Base-by-base conservation (phyloP, 2,113 vertebrate species). In the Rhizomys pruinosus region DNA sequence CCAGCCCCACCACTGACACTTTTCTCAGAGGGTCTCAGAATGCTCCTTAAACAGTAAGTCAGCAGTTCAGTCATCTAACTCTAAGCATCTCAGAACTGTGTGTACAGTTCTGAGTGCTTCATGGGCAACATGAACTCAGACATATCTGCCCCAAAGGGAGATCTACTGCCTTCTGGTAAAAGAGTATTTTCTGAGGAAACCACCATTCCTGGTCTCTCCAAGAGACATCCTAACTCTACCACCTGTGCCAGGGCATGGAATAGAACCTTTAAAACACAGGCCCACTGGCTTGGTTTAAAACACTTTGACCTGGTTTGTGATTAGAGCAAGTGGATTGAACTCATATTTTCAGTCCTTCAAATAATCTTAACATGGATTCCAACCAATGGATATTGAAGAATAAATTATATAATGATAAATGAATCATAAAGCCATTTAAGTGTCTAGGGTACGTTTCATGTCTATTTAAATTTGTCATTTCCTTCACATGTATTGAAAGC, bases 291-390 rank as follows among this genome's bases (percentile, higher is more conserved):
- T 34, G 27, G 22, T 74, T n/a, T n/a, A n/a, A n/a, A n/a, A 5
- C 0, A 25, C 66, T 84, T 17, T 89, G 17, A 44, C 39, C 69
- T 92, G 72, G 61, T 22, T 78, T 78, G 34, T 8, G 42, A 87
- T 25, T 37, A 7, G 11, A 55, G 17, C 15, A 29, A 44, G 66
- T 39, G 61, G 10, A 52, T 88, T 76, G 71, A 95, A 59, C 7
- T 84, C 27, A 57, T 20, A 32, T 80, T 93, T 61, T 44, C 34
- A 74, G 2, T 87, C 44, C 68, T 89, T 69, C 59, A 94, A 92
- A 87, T 39, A 27, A 7, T 8, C 12, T 10, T 16, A 34, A 22
- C 34, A 64, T 44, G 39, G 68, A 72, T 59, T 12, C 15, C 42
- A 84, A 25, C 66, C 63, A 91, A 27, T 8, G 17, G 23, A 55